phyloP scores from a whole-genome alignment of 2,888 invertebrate species.

The Nephrotoma flavescens region DNA sequence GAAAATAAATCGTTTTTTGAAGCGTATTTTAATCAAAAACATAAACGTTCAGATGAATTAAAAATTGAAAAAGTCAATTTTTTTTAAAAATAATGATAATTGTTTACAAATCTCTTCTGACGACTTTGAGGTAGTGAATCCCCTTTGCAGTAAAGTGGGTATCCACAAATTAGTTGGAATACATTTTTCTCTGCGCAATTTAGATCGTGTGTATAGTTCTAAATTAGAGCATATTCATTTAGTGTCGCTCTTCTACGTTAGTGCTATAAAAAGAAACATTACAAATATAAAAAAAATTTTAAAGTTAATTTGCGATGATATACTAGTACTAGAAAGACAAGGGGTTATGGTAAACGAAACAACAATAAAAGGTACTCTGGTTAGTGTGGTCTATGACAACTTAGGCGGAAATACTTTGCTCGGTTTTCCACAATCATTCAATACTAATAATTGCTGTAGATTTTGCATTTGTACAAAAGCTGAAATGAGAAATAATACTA shows the following conservation, averaged over 20 bases:
- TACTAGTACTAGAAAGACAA: neutral
- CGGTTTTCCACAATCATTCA: conserved; percentile 5
- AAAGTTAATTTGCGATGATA: neutral
- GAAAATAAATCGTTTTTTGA: neutral
- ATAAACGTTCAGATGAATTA: neutral
- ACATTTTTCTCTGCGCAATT: neutral
- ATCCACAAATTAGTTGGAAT: neutral
- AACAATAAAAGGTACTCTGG: neutral
- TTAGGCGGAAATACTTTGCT: conserved; percentile 6
- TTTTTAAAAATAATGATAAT: neutral
- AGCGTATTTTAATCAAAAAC: neutral
- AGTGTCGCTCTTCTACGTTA: neutral
- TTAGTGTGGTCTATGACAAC: conserved; percentile 2
- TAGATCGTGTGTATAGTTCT: neutral
- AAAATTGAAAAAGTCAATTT: neutral
- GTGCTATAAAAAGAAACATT: neutral
- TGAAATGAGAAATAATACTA: neutral
- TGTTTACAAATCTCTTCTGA: neutral
- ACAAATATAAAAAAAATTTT: conserved; percentile 2
- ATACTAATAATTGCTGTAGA: conserved; percentile 3
- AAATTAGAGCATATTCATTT: neutral
- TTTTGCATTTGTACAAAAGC: neutral
- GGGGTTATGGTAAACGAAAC: neutral
- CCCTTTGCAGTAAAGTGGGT: neutral
- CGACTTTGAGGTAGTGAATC: neutral